phyloP scores from a whole-genome alignment of 2,797 vertebrate genomes.

The Trichosurus vulpecula region DNA sequence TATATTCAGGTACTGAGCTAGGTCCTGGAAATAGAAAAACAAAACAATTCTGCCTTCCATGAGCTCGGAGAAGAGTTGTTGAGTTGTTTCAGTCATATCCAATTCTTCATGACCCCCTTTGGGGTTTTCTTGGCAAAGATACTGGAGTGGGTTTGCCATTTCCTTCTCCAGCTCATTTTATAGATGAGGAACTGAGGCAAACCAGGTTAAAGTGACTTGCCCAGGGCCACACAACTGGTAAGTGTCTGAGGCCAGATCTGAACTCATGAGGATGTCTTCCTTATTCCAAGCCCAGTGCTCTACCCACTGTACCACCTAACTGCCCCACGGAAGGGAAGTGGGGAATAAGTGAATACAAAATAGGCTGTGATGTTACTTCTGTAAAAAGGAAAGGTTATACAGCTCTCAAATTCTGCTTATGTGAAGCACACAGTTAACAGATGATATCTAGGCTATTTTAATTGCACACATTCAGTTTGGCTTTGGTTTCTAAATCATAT shows the following conservation, averaged over 20 bases:
- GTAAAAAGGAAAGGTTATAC: background rate
- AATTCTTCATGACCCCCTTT: background rate
- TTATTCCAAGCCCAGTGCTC: background rate
- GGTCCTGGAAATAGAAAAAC: background rate
- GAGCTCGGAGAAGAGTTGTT: background rate
- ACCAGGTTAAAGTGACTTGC: background rate
- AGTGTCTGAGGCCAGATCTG: background rate
- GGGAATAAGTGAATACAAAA: background rate
- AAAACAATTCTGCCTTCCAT: background rate
- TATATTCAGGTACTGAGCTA: background rate
- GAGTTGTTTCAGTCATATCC: background rate
- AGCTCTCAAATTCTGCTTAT: background rate
- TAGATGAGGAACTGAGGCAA: background rate
- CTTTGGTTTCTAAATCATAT: background rate
- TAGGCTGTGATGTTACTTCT: background rate
- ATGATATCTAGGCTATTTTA: background rate
- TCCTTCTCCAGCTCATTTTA: background rate
- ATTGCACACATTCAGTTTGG: background rate
- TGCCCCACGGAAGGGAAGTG: background rate
- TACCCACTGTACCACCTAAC: background rate
- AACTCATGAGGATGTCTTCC: background rate
- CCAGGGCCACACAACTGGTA: background rate
- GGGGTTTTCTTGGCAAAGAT: background rate
- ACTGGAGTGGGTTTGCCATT: background rate
- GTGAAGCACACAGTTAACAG: background rate